phyloP scores from a whole-genome alignment of 2,797 vertebrate genomes.

The Eupleurogrammus muticus region DNA sequence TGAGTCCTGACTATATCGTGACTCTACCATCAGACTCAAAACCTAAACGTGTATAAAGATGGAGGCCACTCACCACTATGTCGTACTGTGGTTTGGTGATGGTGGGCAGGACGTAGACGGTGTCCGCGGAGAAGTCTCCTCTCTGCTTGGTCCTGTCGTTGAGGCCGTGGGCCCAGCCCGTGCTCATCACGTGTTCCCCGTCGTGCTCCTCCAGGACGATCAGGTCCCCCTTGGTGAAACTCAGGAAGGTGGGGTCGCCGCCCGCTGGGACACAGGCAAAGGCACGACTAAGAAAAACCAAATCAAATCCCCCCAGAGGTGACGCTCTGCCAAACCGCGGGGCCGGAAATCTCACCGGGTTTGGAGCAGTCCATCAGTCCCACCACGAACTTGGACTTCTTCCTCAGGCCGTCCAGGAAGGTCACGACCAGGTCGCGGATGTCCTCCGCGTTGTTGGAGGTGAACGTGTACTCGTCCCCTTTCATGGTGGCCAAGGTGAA shows the following conservation, averaged over 20 bases:
- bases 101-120: slow-evolving; percentile 93
- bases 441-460: slow-evolving; percentile 96
- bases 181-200: slow-evolving; percentile 91
- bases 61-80: slow-evolving; percentile 86
- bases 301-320: not conserved
- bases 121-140: slow-evolving; percentile 95
- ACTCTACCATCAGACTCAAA: too few species aligned
- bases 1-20: too few species aligned
- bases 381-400: slow-evolving; percentile 94
- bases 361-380: slow-evolving; percentile 92
- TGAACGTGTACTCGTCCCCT: slow-evolving; percentile 97
- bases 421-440: slow-evolving; percentile 94
- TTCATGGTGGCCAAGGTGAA: slow-evolving; percentile 96
- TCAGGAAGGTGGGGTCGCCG: slow-evolving; percentile 91
- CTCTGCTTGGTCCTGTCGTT: slow-evolving; percentile 93
- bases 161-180: slow-evolving; percentile 93
- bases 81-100: slow-evolving; percentile 90
- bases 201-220: slow-evolving; percentile 93
- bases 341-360: slow-evolving; percentile 84
- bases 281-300: not conserved
- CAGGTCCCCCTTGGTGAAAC: slow-evolving; percentile 94
- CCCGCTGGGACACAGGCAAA: slow-evolving; percentile 74
- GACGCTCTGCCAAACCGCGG: not conserved
- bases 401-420: slow-evolving; percentile 95
- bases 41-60: too few species aligned